These are phyloP conservation scores for Azorinus chamasolen DNA, from an alignment of 2,888 invertebrate species.

Conservation along the genomic window DNA sequence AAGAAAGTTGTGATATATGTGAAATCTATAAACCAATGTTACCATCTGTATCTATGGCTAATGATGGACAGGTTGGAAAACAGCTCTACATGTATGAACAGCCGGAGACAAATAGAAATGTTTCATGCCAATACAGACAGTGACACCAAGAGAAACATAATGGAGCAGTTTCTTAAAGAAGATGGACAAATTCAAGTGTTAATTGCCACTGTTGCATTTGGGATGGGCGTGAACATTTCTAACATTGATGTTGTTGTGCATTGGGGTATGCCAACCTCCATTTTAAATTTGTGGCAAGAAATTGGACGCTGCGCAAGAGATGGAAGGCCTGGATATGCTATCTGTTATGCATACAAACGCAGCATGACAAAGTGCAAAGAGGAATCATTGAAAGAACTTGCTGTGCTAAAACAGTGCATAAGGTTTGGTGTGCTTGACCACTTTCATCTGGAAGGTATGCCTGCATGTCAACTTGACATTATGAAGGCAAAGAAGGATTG, in stretches of 20 bases:
- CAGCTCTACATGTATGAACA: slow-evolving; percentile 16
- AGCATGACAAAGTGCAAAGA: slow-evolving; percentile 17
- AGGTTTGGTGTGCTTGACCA: too few species aligned
- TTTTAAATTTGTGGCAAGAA: slow-evolving; percentile 54
- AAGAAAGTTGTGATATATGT: slow-evolving; percentile 34
- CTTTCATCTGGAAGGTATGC: too few species aligned
- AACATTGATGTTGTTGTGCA: slow-evolving; percentile 51
- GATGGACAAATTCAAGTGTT: slow-evolving; percentile 24
- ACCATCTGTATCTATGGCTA: slow-evolving; percentile 35
- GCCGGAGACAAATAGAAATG: slow-evolving; percentile 39
- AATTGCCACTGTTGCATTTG: slow-evolving; percentile 55
- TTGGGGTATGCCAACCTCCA: slow-evolving; percentile 38
- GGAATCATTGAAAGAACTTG: not conserved
- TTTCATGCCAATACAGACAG: slow-evolving; percentile 43
- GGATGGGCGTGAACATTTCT: slow-evolving; percentile 56
- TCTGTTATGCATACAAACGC: slow-evolving; percentile 16
- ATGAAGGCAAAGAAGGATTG: not conserved
- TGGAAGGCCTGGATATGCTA: slow-evolving; percentile 5
- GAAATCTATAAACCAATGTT: slow-evolving; percentile 34
- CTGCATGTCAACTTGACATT: too few species aligned
- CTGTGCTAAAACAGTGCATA: not conserved
- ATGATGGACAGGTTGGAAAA: slow-evolving; percentile 12
- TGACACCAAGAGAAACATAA: slow-evolving; percentile 31
- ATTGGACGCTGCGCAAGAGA: slow-evolving; percentile 5
- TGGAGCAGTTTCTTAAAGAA: slow-evolving; percentile 21